Evolutionary conservation across 2,113 vertebrate species (phyloP).

Genomic region (Hyla sarda): DNA sequence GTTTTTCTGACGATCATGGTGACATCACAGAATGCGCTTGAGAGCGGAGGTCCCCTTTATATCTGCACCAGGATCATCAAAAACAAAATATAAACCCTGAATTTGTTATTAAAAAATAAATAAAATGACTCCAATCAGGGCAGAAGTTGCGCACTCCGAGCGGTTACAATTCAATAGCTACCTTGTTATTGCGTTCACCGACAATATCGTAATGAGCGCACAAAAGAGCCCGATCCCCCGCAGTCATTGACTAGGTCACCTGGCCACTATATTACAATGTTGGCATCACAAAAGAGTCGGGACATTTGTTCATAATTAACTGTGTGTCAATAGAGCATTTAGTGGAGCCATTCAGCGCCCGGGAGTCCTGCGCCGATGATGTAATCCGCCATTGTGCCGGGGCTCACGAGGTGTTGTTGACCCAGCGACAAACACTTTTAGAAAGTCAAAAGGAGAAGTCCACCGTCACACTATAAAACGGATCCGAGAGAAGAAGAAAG

Average conservation of each 20-base stretch:
- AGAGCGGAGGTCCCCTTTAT: no score
- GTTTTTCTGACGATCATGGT: no score
- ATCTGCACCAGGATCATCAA: no score
- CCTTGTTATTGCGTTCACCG: neutral
- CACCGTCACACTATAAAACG: neutral
- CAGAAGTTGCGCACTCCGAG: neutral
- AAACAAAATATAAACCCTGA: no score
- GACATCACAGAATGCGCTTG: no score
- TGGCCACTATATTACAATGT: neutral
- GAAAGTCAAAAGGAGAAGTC: neutral
- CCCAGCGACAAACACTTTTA: neutral
- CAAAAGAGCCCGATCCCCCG: no score
- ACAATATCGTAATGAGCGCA: neutral
- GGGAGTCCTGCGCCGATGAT: neutral
- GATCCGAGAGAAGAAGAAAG: no score
- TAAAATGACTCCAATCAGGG: neutral
- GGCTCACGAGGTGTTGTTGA: neutral
- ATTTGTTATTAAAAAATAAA: no score
- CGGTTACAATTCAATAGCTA: neutral
- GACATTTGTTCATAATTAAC: slow-evolving; percentile 49
- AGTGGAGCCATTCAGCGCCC: no score
- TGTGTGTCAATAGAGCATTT: neutral
- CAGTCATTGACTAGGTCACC: neutral
- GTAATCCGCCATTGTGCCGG: neutral
- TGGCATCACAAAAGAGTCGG: neutral